These are phyloP conservation scores for Pseudomyrmex concolor DNA, from an alignment of 1,140 invertebrate species.

Conservation along the genomic window DNA sequence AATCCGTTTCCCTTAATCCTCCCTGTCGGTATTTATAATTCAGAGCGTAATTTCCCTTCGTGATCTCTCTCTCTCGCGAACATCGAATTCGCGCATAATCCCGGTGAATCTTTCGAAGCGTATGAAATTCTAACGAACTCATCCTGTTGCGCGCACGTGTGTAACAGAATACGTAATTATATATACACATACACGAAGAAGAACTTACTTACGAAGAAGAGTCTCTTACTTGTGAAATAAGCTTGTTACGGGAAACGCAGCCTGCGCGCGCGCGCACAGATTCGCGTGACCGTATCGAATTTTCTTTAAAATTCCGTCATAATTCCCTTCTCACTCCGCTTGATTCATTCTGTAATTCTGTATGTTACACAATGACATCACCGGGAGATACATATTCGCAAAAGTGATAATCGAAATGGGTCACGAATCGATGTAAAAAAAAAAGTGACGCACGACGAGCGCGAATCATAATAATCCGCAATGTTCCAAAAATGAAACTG, in stretches of 20 bases:
- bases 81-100: conserved; percentile 60
- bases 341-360: conserved; percentile 2
- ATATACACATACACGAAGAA: not conserved
- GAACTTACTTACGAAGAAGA: conserved; percentile 5
- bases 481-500: conserved; percentile 35
- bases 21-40: conserved; percentile 60
- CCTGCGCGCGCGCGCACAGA: not conserved
- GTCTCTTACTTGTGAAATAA: not conserved
- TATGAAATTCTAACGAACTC: conserved; percentile 60
- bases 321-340: not conserved
- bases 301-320: conserved; percentile 1
- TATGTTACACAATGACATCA: not conserved
- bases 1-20: conserved; percentile 58
- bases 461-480: conserved; percentile 38
- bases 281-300: not conserved
- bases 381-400: not conserved
- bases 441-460: conserved; percentile 22
- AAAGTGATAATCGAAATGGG: not conserved
- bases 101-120: conserved; percentile 55
- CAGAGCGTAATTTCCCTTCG: conserved; percentile 49
- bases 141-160: conserved; percentile 52
- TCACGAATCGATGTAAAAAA: conserved; percentile 15
- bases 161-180: conserved; percentile 55
- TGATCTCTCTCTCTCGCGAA: not conserved
- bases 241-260: not conserved